Base-by-base conservation (phyloP, 2,888 invertebrate species). In the Standfussiana lucernea region DNA sequence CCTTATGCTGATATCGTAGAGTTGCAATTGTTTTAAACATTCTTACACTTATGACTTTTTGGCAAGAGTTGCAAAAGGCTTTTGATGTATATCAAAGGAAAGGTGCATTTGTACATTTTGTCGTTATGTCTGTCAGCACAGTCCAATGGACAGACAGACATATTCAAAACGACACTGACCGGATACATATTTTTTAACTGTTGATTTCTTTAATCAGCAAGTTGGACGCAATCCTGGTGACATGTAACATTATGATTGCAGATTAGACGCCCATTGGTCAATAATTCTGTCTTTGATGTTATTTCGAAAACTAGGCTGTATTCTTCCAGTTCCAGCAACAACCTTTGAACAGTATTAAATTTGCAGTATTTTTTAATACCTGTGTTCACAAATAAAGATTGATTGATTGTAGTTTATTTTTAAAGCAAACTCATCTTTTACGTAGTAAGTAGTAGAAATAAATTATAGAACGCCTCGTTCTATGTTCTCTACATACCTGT, bases 1-100 rank as follows among this genome's bases (percentile, higher is more conserved):
- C 45, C 47, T 72, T 75, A 37, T 0, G 0, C 0, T 32, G 0
- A 24, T 28, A 0, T 0, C 0, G 2, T 65, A 81, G 13, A 81
- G 59, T 78, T 8, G 18, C 42, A 65, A 64, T 61, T 75, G 0
- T 18, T 50, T 8, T 10, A 28, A 24, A 40, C 0, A 0, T 8
- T n/a, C 37, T 42, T 42, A 24, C n/a, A 59, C 13, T 13, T 53
- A 50, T 2, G 21, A 53, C 32, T 53, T 65, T 24, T 47, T 28
- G 28, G 18, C 1, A 4, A 13, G 5, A 6, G 13, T 13, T 40
- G 7, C n/a, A n/a, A 61, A 69, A 72, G 35, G n/a, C n/a, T 56
- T 56, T 73, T 73, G n/a, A 71, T 78, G 61, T 21, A 2, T 79
- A 80, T 77, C 79, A 77, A 79, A 71, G 62, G 64, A 80, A 79